Conservation (phyloP, 2,113 vertebrate species). For the Melanostigma gelatinosum region DNA sequence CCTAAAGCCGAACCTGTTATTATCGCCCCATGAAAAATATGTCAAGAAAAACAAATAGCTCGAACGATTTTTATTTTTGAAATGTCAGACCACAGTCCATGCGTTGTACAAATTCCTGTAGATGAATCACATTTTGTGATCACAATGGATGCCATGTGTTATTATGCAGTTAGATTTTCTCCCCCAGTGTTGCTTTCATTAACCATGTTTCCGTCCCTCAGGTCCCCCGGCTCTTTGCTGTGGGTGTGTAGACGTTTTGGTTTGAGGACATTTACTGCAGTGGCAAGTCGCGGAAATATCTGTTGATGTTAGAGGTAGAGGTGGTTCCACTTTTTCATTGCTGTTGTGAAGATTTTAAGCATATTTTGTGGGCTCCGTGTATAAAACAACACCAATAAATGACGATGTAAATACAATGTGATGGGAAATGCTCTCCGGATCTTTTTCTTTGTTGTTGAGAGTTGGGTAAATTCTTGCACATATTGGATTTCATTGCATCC, state of each 20-base stretch:
- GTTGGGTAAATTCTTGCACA: slow-evolving; percentile 20
- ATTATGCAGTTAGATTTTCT: slow-evolving; percentile 31
- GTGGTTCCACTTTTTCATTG: slow-evolving; percentile 51
- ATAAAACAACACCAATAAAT: slow-evolving; percentile 32
- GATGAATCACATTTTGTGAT: slow-evolving; percentile 52
- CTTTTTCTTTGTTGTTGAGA: background rate
- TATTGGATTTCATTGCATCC: slow-evolving; percentile 31
- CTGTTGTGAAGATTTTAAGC: slow-evolving; percentile 64
- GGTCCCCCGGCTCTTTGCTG: slow-evolving; percentile 23
- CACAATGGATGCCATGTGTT: slow-evolving; percentile 64
- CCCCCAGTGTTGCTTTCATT: slow-evolving; percentile 33
- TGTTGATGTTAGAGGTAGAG: slow-evolving; percentile 68
- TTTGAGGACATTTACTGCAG: slow-evolving; percentile 42
- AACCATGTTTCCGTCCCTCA: slow-evolving; percentile 1
- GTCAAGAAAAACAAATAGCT: slow-evolving; percentile 46
- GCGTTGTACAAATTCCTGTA: slow-evolving; percentile 5
- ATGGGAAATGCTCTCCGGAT: background rate
- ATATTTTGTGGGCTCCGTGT: slow-evolving; percentile 16
- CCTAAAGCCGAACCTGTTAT: slow-evolving; percentile 27
- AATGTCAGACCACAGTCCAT: slow-evolving; percentile 53
- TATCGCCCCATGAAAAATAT: slow-evolving; percentile 46
- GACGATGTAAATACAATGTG: slow-evolving; percentile 30
- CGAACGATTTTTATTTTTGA: slow-evolving; percentile 46
- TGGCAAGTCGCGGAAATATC: slow-evolving; percentile 65
- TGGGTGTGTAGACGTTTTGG: slow-evolving; percentile 12